Evolutionary conservation across 1,140 invertebrate species (phyloP).

Genomic region (Venturia canescens): DNA sequence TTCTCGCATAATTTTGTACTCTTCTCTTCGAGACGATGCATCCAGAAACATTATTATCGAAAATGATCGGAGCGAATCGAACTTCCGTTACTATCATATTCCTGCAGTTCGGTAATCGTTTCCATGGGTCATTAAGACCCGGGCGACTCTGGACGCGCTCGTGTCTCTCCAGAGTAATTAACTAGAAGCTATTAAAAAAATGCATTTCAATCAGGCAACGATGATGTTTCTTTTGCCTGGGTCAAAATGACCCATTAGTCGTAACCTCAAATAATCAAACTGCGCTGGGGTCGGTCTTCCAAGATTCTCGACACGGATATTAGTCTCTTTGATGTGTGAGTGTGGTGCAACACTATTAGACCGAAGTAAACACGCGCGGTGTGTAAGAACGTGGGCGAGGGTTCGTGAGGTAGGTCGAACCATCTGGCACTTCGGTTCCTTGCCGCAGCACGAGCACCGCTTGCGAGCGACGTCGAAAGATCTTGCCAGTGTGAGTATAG

Average conservation of each 20-base stretch:
- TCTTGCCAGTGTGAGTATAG: slow-evolving; percentile 5
- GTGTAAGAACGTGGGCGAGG: slow-evolving; percentile 8
- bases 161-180: too few species aligned
- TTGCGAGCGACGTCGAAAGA: slow-evolving; percentile 3
- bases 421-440: slow-evolving; percentile 59
- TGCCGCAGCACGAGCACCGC: slow-evolving; percentile 30
- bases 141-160: too few species aligned
- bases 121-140: too few species aligned
- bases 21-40: slow-evolving; percentile 57
- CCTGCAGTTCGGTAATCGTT: too few species aligned
- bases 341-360: neutral
- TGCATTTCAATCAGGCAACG: too few species aligned
- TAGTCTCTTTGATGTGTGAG: neutral
- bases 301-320: neutral
- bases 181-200: too few species aligned
- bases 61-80: slow-evolving; percentile 35
- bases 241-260: too few species aligned
- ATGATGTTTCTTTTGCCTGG: too few species aligned
- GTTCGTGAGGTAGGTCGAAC: slow-evolving; percentile 59
- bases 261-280: neutral
- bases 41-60: slow-evolving; percentile 71
- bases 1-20: slow-evolving; percentile 33
- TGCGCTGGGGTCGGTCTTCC: neutral
- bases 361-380: slow-evolving; percentile 19
- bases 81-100: too few species aligned